Conservation (phyloP, 2,888 invertebrate species). For the Stratiomys singularior region DNA sequence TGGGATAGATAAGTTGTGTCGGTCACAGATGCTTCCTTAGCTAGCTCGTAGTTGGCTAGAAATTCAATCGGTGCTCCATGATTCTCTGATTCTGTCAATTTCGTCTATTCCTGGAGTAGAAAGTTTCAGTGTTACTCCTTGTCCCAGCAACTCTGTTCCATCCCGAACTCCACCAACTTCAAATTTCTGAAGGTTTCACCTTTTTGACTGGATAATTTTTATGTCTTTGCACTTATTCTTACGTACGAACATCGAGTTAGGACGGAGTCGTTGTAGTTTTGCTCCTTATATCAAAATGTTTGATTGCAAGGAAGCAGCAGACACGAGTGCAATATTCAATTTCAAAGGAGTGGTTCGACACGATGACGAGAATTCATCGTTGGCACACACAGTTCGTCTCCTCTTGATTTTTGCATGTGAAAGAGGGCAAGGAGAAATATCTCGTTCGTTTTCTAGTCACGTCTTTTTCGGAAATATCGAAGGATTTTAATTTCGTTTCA, state of each 20-base stretch:
- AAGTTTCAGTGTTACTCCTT: not conserved
- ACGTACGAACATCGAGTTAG: too few species aligned
- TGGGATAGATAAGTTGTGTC: not conserved
- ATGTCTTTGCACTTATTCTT: too few species aligned
- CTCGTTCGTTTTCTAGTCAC: conserved; percentile 25
- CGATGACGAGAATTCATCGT: not conserved
- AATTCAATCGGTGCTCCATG: not conserved
- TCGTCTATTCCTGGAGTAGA: not conserved
- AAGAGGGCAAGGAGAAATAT: not conserved
- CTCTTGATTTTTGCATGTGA: not conserved
- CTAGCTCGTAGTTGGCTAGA: not conserved
- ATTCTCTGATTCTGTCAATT: not conserved
- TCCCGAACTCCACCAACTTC: not conserved
- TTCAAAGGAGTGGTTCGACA: not conserved
- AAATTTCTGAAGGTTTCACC: not conserved
- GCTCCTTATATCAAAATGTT: not conserved
- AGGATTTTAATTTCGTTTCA: conserved; percentile 34
- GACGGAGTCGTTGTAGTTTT: not conserved
- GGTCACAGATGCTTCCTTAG: not conserved
- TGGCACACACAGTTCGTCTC: not conserved
- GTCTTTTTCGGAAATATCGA: conserved; percentile 17
- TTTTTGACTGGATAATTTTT: too few species aligned
- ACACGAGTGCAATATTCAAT: conserved; percentile 22
- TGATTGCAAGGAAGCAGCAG: not conserved
- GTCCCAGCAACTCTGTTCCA: not conserved